Evolutionary conservation across 2,888 invertebrate genomes (phyloP).

Genomic region (Stomorhina lunata): DNA sequence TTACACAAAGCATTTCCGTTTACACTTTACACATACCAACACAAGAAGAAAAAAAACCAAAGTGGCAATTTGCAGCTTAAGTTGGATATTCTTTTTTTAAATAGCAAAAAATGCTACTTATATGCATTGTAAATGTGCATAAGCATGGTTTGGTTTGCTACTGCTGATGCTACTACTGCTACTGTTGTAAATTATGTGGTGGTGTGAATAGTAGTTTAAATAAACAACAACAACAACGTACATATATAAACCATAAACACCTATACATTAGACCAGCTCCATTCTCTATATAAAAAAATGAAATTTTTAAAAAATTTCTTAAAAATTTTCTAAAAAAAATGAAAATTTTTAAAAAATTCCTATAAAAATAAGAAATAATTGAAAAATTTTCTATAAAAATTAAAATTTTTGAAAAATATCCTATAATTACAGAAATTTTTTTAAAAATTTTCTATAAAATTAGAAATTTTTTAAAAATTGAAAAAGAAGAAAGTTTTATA

Average conservation of each 20-base stretch:
- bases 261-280: too few relatives aligned
- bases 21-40: constrained; percentile 44
- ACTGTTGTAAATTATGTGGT: constrained; percentile 7
- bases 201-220: constrained; percentile 37
- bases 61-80: constrained; percentile 65
- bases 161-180: neutral
- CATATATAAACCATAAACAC: neutral
- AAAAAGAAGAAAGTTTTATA: too few relatives aligned
- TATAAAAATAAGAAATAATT: too few relatives aligned
- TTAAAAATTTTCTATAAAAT: too few relatives aligned
- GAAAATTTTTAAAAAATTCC: too few relatives aligned
- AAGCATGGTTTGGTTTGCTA: constrained; percentile 58
- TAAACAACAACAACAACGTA: constrained; percentile 36
- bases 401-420: too few relatives aligned
- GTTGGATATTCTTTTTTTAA: constrained; percentile 53
- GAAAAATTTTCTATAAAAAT: too few relatives aligned
- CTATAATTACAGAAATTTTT: too few relatives aligned
- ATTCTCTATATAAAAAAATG: too few relatives aligned
- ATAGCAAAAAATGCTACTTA: constrained; percentile 51
- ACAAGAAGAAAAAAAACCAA: constrained; percentile 42
- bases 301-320: too few relatives aligned
- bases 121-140: constrained; percentile 63
- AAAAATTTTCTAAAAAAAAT: too few relatives aligned
- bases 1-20: constrained; percentile 61
- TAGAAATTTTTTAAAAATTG: too few relatives aligned